These are phyloP conservation scores for Micromys minutus DNA, from an alignment of 2,113 vertebrate genomes.

Conservation along the genomic window DNA sequence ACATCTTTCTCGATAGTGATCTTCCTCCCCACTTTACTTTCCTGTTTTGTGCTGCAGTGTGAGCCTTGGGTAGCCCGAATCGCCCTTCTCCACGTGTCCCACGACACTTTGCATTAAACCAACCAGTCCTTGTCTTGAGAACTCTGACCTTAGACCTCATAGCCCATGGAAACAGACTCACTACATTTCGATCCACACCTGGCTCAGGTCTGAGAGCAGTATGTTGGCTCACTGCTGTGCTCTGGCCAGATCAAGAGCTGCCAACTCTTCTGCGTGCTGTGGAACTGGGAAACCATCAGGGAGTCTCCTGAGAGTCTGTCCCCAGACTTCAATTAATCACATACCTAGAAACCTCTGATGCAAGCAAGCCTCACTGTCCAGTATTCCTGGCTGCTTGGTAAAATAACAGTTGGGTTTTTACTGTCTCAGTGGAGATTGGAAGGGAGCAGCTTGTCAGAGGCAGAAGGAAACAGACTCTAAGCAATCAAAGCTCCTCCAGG, in stretches of 20 bases:
- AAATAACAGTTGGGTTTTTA: neutral
- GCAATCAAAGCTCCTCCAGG: neutral
- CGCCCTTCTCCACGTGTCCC: too few species aligned
- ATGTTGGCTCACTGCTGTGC: neutral
- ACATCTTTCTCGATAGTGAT: neutral
- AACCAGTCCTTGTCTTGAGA: neutral
- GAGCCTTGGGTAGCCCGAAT: neutral
- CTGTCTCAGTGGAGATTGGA: neutral
- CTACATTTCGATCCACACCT: neutral
- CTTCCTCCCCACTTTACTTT: neutral
- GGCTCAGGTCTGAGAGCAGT: neutral
- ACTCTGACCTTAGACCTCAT: neutral
- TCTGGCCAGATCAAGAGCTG: neutral
- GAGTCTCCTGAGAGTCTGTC: constrained; percentile 18
- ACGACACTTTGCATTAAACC: neutral
- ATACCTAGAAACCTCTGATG: neutral
- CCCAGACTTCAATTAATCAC: constrained; percentile 20
- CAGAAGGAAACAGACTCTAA: neutral
- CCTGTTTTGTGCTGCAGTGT: too few species aligned
- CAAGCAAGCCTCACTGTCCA: neutral
- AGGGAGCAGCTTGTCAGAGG: neutral
- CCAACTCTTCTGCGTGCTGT: neutral
- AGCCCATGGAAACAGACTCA: neutral
- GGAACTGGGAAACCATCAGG: neutral
- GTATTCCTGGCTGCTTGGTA: neutral